Percentiles rank a stretch among this genome's conserved stretches.
Evolutionary conservation across 2,797 vertebrate species (phyloP).

Genomic region (Parauchenoglanis ngamensis): DNA sequence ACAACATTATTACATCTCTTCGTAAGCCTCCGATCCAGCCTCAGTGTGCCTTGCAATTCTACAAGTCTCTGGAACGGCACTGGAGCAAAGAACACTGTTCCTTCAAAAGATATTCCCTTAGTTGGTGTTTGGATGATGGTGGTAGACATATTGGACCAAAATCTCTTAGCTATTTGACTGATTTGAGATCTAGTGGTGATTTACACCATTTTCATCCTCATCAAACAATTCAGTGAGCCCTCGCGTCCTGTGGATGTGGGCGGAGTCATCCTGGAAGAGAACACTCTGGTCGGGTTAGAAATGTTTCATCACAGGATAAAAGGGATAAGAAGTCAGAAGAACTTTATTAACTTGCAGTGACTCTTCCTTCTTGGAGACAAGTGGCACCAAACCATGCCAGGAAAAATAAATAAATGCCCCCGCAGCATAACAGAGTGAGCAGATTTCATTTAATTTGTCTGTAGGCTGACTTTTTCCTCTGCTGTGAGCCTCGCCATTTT

Average conservation of each 20-base stretch:
- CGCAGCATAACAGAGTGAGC: background rate
- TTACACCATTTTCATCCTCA: background rate
- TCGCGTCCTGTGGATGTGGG: background rate
- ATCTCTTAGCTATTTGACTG: background rate
- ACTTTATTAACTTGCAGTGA: background rate
- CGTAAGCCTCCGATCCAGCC: background rate
- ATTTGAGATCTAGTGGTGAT: background rate
- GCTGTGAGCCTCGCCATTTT: background rate
- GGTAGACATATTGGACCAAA: background rate
- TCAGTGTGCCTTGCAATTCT: background rate
- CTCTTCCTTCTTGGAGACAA: background rate
- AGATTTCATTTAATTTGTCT: background rate
- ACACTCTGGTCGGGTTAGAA: background rate
- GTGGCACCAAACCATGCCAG: background rate
- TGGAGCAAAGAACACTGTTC: background rate
- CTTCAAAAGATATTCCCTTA: background rate
- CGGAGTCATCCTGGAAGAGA: background rate
- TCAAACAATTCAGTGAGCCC: background rate
- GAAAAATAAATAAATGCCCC: background rate
- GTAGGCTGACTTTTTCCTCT: slow-evolving; percentile 3
- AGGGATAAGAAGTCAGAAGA: background rate
- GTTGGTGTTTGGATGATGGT: background rate
- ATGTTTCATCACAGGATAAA: background rate
- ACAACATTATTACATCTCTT: too few species aligned
- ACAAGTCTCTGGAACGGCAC: background rate